Evolutionary conservation across 2,797 vertebrate species (phyloP).

Genomic region (Pantherophis alleghaniensis): DNA sequence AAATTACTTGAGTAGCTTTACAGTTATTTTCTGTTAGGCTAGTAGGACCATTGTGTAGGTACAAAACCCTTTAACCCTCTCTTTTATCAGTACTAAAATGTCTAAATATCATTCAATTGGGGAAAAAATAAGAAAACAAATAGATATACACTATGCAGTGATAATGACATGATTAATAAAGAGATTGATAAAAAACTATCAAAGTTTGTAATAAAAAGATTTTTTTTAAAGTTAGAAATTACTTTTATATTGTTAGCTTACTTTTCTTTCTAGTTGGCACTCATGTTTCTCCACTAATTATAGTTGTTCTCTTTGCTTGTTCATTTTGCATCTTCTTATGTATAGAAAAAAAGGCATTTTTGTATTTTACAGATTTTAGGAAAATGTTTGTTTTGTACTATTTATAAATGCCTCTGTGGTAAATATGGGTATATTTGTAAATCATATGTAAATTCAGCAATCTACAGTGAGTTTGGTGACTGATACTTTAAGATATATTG

Average conservation of each 20-base stretch:
- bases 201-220: background rate
- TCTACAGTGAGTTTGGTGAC: slow-evolving; percentile 19
- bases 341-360: background rate
- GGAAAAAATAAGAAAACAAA: background rate
- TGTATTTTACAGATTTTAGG: background rate
- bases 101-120: background rate
- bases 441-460: slow-evolving; percentile 33
- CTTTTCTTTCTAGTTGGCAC: background rate
- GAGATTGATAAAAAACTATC: too few species aligned
- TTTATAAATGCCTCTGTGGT: background rate
- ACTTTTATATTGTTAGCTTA: background rate
- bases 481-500: slow-evolving; percentile 31
- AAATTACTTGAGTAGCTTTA: background rate
- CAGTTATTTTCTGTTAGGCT: background rate
- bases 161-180: background rate
- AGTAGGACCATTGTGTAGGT: background rate
- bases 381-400: slow-evolving; percentile 1
- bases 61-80: background rate
- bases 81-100: background rate
- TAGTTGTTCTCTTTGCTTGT: background rate
- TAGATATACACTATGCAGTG: background rate
- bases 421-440: slow-evolving; percentile 22
- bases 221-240: background rate
- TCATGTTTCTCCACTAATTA: background rate
- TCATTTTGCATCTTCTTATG: slow-evolving; percentile 1